A percentile compares a stretch with the other conserved stretches of the same genome.
phyloP scores from a whole-genome alignment of 2,797 vertebrate species.

The Gambusia yucatana region DNA sequence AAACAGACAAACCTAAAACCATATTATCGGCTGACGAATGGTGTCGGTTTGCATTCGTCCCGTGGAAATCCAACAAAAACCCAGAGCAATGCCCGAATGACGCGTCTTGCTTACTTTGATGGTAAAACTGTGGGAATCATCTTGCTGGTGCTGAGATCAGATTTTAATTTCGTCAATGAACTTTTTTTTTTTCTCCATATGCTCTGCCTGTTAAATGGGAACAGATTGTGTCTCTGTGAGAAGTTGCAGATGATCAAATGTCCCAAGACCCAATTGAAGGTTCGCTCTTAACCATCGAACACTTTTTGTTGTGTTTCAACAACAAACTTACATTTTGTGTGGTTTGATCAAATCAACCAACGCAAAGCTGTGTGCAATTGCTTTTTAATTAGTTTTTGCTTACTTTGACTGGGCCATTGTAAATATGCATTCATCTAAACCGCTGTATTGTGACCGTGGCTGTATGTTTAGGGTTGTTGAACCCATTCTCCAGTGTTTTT shows the following conservation, averaged over 20 bases:
- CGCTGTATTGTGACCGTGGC: neutral
- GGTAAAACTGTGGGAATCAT: neutral
- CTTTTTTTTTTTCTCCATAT: neutral
- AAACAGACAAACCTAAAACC: neutral
- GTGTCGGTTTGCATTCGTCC: neutral
- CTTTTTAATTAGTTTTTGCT: neutral
- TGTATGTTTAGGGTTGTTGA: neutral
- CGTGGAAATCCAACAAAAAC: neutral
- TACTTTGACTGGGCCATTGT: neutral
- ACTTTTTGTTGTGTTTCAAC: neutral
- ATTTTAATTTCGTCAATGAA: neutral
- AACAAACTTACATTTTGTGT: neutral
- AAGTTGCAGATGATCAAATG: neutral
- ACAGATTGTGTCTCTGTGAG: neutral
- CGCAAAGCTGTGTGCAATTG: neutral
- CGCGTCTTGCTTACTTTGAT: neutral
- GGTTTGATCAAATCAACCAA: neutral
- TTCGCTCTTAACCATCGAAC: neutral
- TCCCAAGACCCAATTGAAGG: neutral
- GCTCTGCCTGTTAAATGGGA: neutral
- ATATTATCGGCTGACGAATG: neutral
- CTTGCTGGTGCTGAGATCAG: neutral
- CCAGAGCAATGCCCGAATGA: neutral
- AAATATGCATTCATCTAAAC: neutral
- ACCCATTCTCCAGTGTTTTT: neutral